A percentile compares a stretch with the other conserved stretches of the same genome.
These are phyloP conservation scores for Anoplolepis gracilipes DNA, from an alignment of 1,140 invertebrate genomes.

Conservation along the genomic window DNA sequence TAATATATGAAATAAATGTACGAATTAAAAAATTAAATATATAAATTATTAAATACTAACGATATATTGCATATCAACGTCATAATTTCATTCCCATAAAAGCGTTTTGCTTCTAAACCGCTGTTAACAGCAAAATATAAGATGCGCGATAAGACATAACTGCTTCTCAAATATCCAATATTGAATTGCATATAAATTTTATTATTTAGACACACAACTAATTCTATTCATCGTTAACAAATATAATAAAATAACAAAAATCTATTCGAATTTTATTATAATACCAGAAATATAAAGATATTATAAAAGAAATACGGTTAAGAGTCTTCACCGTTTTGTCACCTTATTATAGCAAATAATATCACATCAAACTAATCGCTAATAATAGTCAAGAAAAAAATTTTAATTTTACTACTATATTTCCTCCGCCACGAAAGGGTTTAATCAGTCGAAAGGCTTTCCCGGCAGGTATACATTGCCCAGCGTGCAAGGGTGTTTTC, in stretches of 20 bases:
- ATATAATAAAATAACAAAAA: neutral
- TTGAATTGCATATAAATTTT: neutral
- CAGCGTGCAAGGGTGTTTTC: conserved; percentile 53
- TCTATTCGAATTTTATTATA: neutral
- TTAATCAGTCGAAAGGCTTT: conserved; percentile 66
- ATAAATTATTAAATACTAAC: neutral
- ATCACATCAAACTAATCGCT: neutral
- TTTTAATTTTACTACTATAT: neutral
- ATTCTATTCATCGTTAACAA: neutral
- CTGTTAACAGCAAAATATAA: neutral
- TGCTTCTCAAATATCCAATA: neutral
- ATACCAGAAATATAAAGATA: neutral
- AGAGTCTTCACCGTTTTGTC: neutral
- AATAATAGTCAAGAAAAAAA: neutral
- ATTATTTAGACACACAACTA: neutral
- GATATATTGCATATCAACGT: neutral
- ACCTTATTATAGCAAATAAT: neutral
- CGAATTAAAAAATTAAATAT: too few species aligned
- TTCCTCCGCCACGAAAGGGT: conserved; percentile 28
- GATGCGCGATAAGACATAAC: conserved; percentile 13
- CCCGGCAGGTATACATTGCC: conserved; percentile 58
- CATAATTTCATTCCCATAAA: neutral
- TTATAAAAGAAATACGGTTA: neutral
- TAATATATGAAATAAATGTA: too few species aligned
- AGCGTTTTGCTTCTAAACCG: neutral